Conservation (phyloP, 2,797 vertebrate species). For the Gambusia yucatana region DNA sequence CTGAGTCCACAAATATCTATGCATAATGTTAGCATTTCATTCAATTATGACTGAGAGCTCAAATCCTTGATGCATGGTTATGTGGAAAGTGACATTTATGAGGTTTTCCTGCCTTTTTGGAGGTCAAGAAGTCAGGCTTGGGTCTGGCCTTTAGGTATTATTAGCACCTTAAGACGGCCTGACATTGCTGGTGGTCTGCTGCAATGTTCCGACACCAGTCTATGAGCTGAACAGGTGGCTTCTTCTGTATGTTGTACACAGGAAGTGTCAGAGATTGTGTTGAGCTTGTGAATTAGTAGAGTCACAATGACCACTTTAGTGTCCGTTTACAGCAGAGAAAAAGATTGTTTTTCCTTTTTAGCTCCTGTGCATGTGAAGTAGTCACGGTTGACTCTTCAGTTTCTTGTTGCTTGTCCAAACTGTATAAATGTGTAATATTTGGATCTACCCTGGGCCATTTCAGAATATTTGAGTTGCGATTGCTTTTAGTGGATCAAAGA, state of each 20-base stretch:
- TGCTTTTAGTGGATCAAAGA: conserved; percentile 23
- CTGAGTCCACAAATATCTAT: background rate
- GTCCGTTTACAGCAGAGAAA: background rate
- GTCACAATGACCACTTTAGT: conserved; percentile 2
- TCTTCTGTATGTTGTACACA: conserved; percentile 32
- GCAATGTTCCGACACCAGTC: conserved; percentile 45
- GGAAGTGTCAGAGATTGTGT: conserved; percentile 24
- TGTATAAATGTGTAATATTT: background rate
- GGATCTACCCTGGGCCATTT: background rate
- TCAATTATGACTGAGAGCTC: too few relatives aligned
- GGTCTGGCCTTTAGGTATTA: conserved; percentile 62
- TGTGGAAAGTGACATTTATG: background rate
- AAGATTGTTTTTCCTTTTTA: background rate
- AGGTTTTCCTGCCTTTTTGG: conserved; percentile 25
- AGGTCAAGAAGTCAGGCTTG: conserved; percentile 35
- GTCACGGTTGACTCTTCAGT: background rate
- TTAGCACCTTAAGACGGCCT: conserved; percentile 63
- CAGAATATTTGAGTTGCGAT: conserved; percentile 21
- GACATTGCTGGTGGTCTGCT: conserved; percentile 71
- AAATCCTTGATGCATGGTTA: too few relatives aligned
- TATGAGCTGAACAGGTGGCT: conserved; percentile 69
- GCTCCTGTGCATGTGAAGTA: background rate
- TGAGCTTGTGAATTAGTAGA: conserved; percentile 25
- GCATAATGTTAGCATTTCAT: background rate
- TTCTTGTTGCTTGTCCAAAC: background rate